phyloP scores from a whole-genome alignment of 2,797 vertebrate genomes.

The Phataginus tetradactyla region DNA sequence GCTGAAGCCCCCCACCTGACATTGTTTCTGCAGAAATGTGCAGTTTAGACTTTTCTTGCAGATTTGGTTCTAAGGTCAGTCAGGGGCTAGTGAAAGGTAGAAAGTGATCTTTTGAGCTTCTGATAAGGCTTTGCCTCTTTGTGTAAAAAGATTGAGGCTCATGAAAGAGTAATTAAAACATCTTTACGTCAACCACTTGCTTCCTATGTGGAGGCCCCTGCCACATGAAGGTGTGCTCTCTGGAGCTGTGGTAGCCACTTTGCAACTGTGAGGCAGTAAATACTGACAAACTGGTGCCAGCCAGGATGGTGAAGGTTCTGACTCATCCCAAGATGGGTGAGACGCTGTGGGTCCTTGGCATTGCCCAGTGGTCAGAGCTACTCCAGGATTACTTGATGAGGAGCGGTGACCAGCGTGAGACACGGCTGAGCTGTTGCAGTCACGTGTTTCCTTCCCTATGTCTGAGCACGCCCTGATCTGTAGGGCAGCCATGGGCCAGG shows the following conservation, averaged over 20 bases:
- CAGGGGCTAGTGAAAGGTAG: not conserved
- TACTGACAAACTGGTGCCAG: not conserved
- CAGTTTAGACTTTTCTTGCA: constrained; percentile 19
- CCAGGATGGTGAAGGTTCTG: not conserved
- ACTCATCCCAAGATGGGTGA: too few relatives aligned
- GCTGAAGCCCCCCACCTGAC: not conserved
- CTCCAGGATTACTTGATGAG: not conserved
- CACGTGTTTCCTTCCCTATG: not conserved
- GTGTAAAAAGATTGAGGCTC: not conserved
- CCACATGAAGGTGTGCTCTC: not conserved
- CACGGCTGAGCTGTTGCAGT: not conserved
- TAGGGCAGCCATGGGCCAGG: too few relatives aligned
- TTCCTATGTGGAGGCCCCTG: not conserved
- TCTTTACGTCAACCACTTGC: not conserved
- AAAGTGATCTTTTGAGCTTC: not conserved
- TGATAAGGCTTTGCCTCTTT: not conserved
- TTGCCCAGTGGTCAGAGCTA: not conserved
- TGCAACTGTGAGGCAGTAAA: not conserved
- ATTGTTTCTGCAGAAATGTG: not conserved
- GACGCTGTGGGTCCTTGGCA: not conserved
- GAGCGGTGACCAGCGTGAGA: not conserved
- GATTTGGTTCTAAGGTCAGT: not conserved
- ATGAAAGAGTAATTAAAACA: not conserved
- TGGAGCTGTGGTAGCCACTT: not conserved
- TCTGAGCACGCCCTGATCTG: not conserved